A percentile compares a stretch with the other conserved stretches of the same genome.
Evolutionary conservation across 2,888 invertebrate species (phyloP).

Genomic region (Gnatocerus cornutus): DNA sequence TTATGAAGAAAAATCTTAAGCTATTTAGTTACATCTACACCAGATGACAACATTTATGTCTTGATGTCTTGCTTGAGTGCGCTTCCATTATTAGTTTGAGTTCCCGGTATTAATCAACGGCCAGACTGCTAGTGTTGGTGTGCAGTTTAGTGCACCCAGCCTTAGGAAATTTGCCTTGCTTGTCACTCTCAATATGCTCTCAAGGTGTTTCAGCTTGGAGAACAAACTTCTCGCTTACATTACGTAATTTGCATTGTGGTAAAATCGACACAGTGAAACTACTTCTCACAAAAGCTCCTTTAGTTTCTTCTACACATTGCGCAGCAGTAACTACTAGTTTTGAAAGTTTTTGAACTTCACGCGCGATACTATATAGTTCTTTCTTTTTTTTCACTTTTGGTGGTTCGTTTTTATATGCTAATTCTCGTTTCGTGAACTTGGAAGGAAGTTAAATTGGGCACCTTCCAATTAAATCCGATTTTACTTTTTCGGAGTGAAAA

Average conservation of each 20-base stretch:
- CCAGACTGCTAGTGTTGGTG: constrained; percentile 16
- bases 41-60: background rate
- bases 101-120: constrained; percentile 27
- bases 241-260: constrained; percentile 4
- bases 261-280: constrained; percentile 4
- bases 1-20: too few relatives aligned
- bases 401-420: background rate
- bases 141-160: constrained; percentile 33
- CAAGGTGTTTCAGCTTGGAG: constrained; percentile 22
- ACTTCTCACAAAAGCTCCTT: background rate
- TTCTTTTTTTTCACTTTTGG: background rate
- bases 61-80: constrained; percentile 6
- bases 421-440: constrained; percentile 1
- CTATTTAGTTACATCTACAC: background rate
- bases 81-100: constrained; percentile 33
- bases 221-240: background rate
- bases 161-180: constrained; percentile 11
- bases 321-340: background rate
- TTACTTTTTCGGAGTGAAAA: constrained; percentile 8
- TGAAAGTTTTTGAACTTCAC: background rate
- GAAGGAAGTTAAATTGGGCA: constrained; percentile 16
- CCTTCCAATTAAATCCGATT: constrained; percentile 6
- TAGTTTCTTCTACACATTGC: background rate
- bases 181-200: constrained; percentile 3
- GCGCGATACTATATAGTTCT: background rate